These are phyloP conservation scores for Sinocyclocheilus anshuiensis DNA, from an alignment of 2,113 vertebrate genomes.

Conservation along the genomic window DNA sequence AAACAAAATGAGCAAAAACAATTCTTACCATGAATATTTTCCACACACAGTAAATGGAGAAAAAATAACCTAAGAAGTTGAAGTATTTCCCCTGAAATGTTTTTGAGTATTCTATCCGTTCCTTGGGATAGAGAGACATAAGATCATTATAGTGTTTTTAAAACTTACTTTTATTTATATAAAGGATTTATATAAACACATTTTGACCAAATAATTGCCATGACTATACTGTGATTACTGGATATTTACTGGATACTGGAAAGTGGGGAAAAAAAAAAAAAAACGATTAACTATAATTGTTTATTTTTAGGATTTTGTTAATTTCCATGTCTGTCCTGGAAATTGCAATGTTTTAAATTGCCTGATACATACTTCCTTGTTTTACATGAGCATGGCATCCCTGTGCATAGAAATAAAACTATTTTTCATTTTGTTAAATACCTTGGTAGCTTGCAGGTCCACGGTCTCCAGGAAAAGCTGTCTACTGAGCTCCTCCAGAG, in stretches of 20 bases:
- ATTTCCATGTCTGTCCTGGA: background rate
- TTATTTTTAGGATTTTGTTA: background rate
- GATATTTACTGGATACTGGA: background rate
- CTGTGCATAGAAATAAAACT: background rate
- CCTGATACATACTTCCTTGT: background rate
- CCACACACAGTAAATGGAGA: constrained; percentile 99
- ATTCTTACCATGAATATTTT: constrained; percentile 97
- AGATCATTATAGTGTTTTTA: background rate
- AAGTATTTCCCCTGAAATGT: constrained; percentile 99
- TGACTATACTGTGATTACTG: background rate
- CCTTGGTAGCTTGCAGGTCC: constrained; percentile 95
- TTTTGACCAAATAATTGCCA: background rate
- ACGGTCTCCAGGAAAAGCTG: constrained; percentile 98
- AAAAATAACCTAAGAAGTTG: constrained; percentile 97
- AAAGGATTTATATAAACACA: background rate
- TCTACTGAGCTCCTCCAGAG: constrained; percentile 93
- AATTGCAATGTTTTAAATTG: background rate
- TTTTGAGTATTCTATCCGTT: constrained; percentile 97
- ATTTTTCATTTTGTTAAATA: constrained; percentile 57
- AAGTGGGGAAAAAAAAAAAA: too few relatives aligned
- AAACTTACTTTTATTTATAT: background rate
- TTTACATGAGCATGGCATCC: background rate
- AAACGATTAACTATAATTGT: too few relatives aligned
- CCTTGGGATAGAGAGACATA: constrained; percentile 71
- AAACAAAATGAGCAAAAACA: background rate